Base-by-base conservation (phyloP, 2,113 vertebrate genomes). In the Polyodon spathula region DNA sequence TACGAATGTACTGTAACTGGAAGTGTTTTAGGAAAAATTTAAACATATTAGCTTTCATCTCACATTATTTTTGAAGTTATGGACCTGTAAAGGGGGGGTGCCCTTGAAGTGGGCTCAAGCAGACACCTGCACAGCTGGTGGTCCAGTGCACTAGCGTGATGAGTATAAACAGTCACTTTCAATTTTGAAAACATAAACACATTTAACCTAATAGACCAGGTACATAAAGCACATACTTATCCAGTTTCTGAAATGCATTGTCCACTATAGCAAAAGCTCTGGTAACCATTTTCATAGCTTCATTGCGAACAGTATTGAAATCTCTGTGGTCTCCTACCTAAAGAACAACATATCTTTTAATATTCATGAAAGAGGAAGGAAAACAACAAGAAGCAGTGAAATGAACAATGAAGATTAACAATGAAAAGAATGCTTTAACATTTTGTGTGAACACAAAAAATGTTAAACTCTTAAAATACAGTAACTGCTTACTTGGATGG, bases 171-270 rank as follows among this genome's bases (percentile, higher is more conserved):
- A 27, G 27, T 27, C 27, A 1, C 27, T 27, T 1, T 27, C 27
- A 27, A 3, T 27, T 27, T 27, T 27, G 27, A 27, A 27, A 27
- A 27, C 27, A 27, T 27, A 27, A 27, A 27, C 27, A 27, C 27
- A 27, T 27, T 27, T 27, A 27, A 27, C 27, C 27, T 27, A 27
- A 27, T 27, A 27, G 27, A 50, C 7, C 9, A 16, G 27, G 12
- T 48, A 16, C 27, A 9, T 44, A 43, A 58, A 61, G 62, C 61
- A 63, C 59, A 58, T 82, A 88, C 86, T 71, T 72, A 52, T 87
- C 72, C 56, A 88, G 70, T 63, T 87, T 87, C 53, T 76, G 80
- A 70, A 86, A 87, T 63, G 89, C 74, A 40, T 83, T 65, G 38
- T 86, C 80, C 66, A 88, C 62, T 65, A 86, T 73, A 54, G 61